Evolutionary conservation across 2,888 invertebrate genomes (phyloP).

Genomic region (Villa cingulata): DNA sequence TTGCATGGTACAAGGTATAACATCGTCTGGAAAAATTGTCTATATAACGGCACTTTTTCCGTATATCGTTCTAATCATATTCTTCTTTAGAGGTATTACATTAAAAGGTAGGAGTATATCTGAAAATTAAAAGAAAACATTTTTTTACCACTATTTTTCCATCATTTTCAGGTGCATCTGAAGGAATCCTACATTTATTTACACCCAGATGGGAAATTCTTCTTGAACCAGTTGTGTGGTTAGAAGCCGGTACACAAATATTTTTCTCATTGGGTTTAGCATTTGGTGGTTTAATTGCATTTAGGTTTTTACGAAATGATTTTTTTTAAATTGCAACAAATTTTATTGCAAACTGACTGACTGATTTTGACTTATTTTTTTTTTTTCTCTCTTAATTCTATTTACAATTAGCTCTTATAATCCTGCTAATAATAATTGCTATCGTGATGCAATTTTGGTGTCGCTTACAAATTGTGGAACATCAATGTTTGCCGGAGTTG

Average conservation of each 20-base stretch:
- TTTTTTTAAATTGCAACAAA: neutral
- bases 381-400: too few relatives aligned
- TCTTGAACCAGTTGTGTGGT: slow-evolving; percentile 88
- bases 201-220: slow-evolving; percentile 87
- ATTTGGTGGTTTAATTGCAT: slow-evolving; percentile 91
- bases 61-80: slow-evolving; percentile 86
- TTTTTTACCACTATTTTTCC: neutral
- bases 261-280: slow-evolving; percentile 93
- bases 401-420: slow-evolving; percentile 79
- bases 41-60: slow-evolving; percentile 96
- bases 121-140: too few relatives aligned
- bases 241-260: slow-evolving; percentile 95
- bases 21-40: slow-evolving; percentile 91
- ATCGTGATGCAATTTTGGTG: slow-evolving; percentile 83
- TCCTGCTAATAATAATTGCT: slow-evolving; percentile 92
- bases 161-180: slow-evolving; percentile 35
- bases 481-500: slow-evolving; percentile 92
- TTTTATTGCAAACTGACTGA: too few relatives aligned
- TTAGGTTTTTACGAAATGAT: slow-evolving; percentile 42
- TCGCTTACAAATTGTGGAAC: slow-evolving; percentile 88
- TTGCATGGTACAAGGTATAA: slow-evolving; percentile 96
- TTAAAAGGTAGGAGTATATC: slow-evolving; percentile 76
- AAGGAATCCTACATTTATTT: slow-evolving; percentile 78
- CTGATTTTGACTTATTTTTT: neutral
- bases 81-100: slow-evolving; percentile 89